Evolutionary conservation across 2,888 invertebrate genomes (phyloP), one percentile per base, ranked within the genome.

Genomic region (Rapana venosa): DNA sequence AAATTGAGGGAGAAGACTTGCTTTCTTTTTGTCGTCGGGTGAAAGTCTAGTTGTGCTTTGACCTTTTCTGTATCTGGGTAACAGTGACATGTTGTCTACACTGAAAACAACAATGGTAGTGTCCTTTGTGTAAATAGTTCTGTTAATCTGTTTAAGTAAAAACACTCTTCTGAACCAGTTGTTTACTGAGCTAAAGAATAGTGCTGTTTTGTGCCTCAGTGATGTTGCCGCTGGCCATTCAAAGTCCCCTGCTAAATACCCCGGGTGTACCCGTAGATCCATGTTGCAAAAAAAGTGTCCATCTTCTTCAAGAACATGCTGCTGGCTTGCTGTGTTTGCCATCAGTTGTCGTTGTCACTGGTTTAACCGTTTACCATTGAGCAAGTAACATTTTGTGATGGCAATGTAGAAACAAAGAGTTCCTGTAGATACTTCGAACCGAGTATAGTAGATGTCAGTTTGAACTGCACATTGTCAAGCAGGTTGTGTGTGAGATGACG

Each of bases 251-350:
- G 81, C 81, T 81, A 81, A 81, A 81, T 22, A 8, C 81, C 81
- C 81, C 36, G 36, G 36, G 26, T 81, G 36, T 81, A 6, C 36
- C 36, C 20, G 0, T 22, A 36, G 36, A 81, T 36, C 81, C 36
- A 81, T 36, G 81, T 81, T 81, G 36, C 36, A 36, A 81, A 13
- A 32, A 0, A 32, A 81, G 22, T 81, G 36, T 81, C 17, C 22
- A 81, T 11, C 20, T 22, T 81, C 15, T 35, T 36, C 77, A 30
- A 70, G 17, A 70, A 77, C 77, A 22, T 36, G 5, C 36, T 81
- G 35, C 36, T 36, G 36, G 81, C 81, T 36, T 81, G 81, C 36
- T 81, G 81, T 79, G 77, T 36, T 36, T 36, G 81, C 81, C 81
- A 81, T 81, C 81, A 4, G 4, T 36, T 13, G 81, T 81, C 81